These are phyloP conservation scores for Melipona beecheii DNA, from an alignment of 2,888 invertebrate species.

Conservation along the genomic window DNA sequence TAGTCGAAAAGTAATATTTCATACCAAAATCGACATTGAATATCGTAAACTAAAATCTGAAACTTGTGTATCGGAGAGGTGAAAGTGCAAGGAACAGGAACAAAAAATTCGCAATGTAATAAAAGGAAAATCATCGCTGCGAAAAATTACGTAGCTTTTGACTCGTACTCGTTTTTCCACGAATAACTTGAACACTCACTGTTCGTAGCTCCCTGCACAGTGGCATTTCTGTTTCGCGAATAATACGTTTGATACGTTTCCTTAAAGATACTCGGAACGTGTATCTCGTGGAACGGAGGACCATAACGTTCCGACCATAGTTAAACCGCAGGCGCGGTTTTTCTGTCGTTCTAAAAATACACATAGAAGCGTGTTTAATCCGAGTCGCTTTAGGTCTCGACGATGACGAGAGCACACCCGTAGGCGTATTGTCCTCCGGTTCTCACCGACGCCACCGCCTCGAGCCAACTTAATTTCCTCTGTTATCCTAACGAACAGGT, in stretches of 20 bases:
- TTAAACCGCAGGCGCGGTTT: background rate
- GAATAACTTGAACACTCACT: background rate
- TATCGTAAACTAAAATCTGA: too few species aligned
- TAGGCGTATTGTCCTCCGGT: slow-evolving; percentile 31
- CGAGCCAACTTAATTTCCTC: background rate
- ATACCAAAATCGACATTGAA: too few species aligned
- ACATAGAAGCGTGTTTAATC: slow-evolving; percentile 4
- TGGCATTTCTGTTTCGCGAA: background rate
- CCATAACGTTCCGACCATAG: background rate
- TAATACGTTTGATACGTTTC: background rate
- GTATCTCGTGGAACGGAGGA: background rate
- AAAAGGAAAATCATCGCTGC: too few species aligned
- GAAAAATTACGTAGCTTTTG: background rate
- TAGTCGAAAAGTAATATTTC: background rate
- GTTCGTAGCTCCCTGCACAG: background rate
- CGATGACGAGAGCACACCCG: background rate
- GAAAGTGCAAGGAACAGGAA: too few species aligned
- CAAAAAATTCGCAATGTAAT: too few species aligned
- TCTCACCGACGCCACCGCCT: slow-evolving; percentile 7
- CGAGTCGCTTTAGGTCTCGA: background rate
- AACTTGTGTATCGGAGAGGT: too few species aligned
- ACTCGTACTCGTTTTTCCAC: background rate
- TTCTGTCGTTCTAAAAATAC: slow-evolving; percentile 18
- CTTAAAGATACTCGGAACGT: background rate
- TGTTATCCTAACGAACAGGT: background rate